These are phyloP conservation scores for Sinodicranocentrus sp. DNA, from an alignment of 2,888 invertebrate genomes.

Conservation along the genomic window DNA sequence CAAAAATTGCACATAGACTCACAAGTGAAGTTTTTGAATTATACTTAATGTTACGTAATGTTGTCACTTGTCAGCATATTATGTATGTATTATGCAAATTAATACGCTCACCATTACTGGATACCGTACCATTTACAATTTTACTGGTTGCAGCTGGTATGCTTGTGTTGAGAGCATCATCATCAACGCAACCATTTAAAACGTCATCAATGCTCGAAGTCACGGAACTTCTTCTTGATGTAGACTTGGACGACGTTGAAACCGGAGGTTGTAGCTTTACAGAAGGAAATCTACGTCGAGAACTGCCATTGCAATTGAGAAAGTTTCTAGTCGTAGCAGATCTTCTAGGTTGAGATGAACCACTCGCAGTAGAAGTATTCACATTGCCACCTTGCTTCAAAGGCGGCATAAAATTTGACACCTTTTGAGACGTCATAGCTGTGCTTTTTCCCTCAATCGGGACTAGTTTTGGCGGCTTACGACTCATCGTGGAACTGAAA, in stretches of 20 bases:
- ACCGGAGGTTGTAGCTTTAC: too few species aligned
- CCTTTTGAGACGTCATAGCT: conserved; percentile 1
- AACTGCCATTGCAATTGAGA: conserved; percentile 53
- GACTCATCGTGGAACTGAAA: conserved; percentile 56
- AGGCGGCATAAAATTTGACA: conserved; percentile 6
- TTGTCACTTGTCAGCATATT: too few species aligned
- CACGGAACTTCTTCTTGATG: background rate
- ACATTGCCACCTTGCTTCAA: conserved; percentile 19
- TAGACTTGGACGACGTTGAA: background rate
- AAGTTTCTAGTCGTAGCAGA: conserved; percentile 24
- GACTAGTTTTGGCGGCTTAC: conserved; percentile 59
- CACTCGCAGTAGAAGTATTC: background rate
- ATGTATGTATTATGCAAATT: too few species aligned
- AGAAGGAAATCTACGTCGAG: too few species aligned
- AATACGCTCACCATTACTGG: conserved; percentile 64
- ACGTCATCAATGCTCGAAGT: too few species aligned
- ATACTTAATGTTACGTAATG: too few species aligned
- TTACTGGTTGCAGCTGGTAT: conserved; percentile 6
- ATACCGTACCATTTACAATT: conserved; percentile 53
- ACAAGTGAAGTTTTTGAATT: too few species aligned
- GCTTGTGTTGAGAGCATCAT: background rate
- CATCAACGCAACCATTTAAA: conserved; percentile 39
- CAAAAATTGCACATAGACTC: too few species aligned
- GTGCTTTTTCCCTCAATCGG: conserved; percentile 45
- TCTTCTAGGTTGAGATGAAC: conserved; percentile 6